Base-by-base conservation (phyloP, 2,888 invertebrate genomes). In the Pollenia amentaria region DNA sequence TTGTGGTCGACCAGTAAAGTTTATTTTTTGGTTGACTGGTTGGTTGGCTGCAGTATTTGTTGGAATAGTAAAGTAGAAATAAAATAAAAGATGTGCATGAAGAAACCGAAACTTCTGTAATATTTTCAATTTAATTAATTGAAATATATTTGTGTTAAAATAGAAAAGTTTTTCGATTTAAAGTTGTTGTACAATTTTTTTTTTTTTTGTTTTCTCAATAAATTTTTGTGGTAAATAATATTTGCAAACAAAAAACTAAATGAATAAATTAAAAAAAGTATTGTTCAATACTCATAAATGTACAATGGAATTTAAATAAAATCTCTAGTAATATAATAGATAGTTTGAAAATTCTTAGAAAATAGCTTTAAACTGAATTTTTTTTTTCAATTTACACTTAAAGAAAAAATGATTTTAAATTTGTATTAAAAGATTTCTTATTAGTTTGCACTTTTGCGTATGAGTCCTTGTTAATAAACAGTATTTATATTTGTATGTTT, bases 91-190 rank as follows among this genome's bases (percentile, higher is more conserved):
- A 14, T 14, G 14, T 14, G 42, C 16, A 18, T 18, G 4, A 72
- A 72, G n/a, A 10, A n/a, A 10, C 10, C 9, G 29, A 48, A 38
- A 73, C 48, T 48, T 29, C 2, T 21, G 14, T 21, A 51, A 69
- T 60, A 78, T 78, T 78, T 78, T 21, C 57, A 48, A 69, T 69
- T 78, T 51, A 57, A 69, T 78, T 78, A 78, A 60, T 78, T 69
- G 40, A 78, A 77, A 29, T 55, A 55, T 29, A 29, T 67, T 21
- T 53, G 38, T 51, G 16, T 55, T 44, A 3, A 46, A 67, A 9
- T 1, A 60, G 4, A 46, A 65, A 65, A 53, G 21, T 65, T 77
- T 77, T 77, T 77, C 65, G 18, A 65, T 55, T 67, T 65, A 57
- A 67, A 67, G 40, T 76, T 62, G 10, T 64, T 40, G 14, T 11